phyloP scores from a whole-genome alignment of 1,140 invertebrate species.

The Triops longicaudatus region DNA sequence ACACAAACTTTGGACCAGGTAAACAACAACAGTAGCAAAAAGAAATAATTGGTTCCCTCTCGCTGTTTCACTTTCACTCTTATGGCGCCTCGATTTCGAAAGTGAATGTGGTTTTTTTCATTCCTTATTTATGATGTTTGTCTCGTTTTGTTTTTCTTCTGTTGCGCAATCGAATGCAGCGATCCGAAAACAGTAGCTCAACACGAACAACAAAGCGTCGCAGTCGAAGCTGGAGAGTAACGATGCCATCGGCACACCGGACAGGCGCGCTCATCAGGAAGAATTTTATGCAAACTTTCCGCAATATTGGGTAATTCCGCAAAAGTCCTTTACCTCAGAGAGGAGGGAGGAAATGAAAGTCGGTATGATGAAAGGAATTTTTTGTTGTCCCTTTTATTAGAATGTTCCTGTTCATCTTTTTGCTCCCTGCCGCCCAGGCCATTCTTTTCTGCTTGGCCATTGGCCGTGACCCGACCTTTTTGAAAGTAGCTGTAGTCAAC shows the following conservation, averaged over 20 bases:
- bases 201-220: conserved; percentile 17
- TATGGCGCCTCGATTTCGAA: background rate
- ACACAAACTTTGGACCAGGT: conserved; percentile 23
- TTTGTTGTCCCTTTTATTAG: conserved; percentile 41
- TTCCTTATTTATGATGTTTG: background rate
- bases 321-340: background rate
- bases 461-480: conserved; percentile 74
- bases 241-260: conserved; percentile 25
- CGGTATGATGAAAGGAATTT: background rate
- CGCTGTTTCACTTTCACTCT: background rate
- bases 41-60: background rate
- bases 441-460: conserved; percentile 90
- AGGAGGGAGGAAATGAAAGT: background rate
- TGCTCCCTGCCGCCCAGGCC: conserved; percentile 85
- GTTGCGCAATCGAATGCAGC: background rate
- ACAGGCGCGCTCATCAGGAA: conserved; percentile 69
- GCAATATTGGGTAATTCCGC: conserved; percentile 71
- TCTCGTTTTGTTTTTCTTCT: no score
- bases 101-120: background rate
- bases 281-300: conserved; percentile 84
- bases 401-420: conserved; percentile 85
- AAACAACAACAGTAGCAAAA: background rate
- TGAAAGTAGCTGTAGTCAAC: conserved; percentile 79
- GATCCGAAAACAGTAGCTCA: conserved; percentile 21
- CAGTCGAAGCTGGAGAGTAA: conserved; percentile 23